phyloP scores from a whole-genome alignment of 2,797 vertebrate species.

The Cyprinella venusta region DNA sequence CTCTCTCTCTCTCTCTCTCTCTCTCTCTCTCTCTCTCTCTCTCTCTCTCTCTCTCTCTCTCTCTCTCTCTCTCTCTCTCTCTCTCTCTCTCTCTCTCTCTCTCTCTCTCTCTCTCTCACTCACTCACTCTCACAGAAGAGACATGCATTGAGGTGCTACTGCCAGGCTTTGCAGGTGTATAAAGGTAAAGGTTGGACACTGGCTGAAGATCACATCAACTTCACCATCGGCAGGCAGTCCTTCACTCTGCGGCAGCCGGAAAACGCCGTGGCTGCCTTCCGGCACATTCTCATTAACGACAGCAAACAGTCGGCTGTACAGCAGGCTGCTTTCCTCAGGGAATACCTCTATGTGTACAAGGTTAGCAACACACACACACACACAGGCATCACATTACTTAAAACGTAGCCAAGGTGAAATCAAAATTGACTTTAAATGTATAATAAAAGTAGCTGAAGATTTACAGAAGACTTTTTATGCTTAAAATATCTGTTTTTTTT shows the following conservation, averaged over 20 bases:
- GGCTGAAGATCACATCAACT: constrained; percentile 98
- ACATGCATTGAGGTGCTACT: constrained; percentile 95
- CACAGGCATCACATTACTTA: not conserved
- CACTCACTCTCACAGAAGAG: constrained; percentile 85
- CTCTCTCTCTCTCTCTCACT: not conserved
- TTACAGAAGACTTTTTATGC: too few relatives aligned
- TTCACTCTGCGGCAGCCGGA: constrained; percentile 91
- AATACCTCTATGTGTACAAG: constrained; percentile 97
- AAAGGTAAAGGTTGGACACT: constrained; percentile 95
- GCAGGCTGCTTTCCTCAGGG: constrained; percentile 93
- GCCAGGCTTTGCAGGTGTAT: constrained; percentile 98
- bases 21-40: not conserved
- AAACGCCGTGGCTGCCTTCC: constrained; percentile 90
- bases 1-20: not conserved
- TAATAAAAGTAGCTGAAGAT: too few relatives aligned
- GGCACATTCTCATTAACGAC: constrained; percentile 94
- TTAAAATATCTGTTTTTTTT: too few relatives aligned
- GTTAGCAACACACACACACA: constrained; percentile 66
- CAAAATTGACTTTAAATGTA: not conserved
- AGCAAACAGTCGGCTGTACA: constrained; percentile 93
- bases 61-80: not conserved
- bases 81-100: not conserved
- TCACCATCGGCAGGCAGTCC: constrained; percentile 96
- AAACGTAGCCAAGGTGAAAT: too few relatives aligned
- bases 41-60: not conserved